Evolutionary conservation across 2,113 vertebrate species (phyloP).

Genomic region (Calidris pugnax): DNA sequence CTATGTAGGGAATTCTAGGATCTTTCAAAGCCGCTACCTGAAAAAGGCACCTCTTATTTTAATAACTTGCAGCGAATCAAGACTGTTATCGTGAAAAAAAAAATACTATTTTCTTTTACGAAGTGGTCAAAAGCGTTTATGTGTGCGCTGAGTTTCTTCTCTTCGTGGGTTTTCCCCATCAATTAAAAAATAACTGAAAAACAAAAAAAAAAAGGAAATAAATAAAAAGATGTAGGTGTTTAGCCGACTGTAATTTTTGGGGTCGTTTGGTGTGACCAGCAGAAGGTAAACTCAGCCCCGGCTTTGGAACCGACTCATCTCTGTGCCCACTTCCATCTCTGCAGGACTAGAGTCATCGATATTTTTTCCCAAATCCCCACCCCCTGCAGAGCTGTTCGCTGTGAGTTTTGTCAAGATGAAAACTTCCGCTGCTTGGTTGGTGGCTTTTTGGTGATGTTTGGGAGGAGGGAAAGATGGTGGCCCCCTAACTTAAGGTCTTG

Average conservation of each 20-base stretch:
- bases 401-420: neutral
- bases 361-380: neutral
- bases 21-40: neutral
- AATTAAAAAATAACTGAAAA: neutral
- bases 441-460: neutral
- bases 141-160: neutral
- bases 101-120: neutral
- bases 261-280: neutral
- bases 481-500: neutral
- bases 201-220: no score
- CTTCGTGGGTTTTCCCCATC: neutral
- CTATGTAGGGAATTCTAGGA: neutral
- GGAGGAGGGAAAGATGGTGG: neutral
- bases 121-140: neutral
- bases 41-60: neutral
- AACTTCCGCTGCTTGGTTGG: neutral
- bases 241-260: neutral
- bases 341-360: neutral
- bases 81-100: neutral
- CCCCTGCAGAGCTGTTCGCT: neutral
- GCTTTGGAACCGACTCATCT: neutral
- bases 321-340: neutral
- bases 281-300: neutral
- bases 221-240: neutral
- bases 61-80: neutral